Percentiles rank a stretch among this genome's conserved stretches.
phyloP scores from a whole-genome alignment of 1,140 invertebrate genomes.

The Musca domestica region DNA sequence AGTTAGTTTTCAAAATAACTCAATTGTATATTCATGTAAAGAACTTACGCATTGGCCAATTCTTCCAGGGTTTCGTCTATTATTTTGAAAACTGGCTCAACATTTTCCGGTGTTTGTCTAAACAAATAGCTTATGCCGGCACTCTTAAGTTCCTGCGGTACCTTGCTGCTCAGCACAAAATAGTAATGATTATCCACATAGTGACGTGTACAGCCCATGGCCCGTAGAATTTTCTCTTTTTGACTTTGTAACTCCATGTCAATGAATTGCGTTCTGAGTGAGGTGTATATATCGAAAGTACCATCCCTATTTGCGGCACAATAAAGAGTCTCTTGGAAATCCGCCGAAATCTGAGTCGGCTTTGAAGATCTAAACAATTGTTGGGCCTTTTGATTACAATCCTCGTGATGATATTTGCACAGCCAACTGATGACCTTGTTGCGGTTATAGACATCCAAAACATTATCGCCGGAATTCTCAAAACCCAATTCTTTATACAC shows the following conservation, averaged over 20 bases:
- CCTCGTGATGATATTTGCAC: conserved; percentile 53
- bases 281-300: conserved; percentile 39
- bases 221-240: conserved; percentile 29
- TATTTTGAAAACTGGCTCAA: conserved; percentile 37
- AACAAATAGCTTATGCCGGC: conserved; percentile 50
- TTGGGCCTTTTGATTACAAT: conserved; percentile 50
- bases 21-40: conserved; percentile 32
- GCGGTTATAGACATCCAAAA: conserved; percentile 44
- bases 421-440: conserved; percentile 55
- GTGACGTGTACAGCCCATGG: conserved; percentile 34
- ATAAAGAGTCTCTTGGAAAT: conserved; percentile 60
- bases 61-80: conserved; percentile 28
- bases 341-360: conserved; percentile 37
- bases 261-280: conserved; percentile 1
- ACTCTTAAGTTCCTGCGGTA: conserved; percentile 27
- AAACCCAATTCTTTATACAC: conserved; percentile 36
- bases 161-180: conserved; percentile 26
- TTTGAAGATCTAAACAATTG: conserved; percentile 24
- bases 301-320: conserved; percentile 57
- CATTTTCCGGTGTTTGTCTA: conserved; percentile 44
- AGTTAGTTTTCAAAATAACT: not conserved
- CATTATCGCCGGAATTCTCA: conserved; percentile 24
- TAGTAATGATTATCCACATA: conserved; percentile 28
- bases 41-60: conserved; percentile 34
- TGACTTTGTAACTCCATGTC: conserved; percentile 30